Conservation (phyloP, 2,113 vertebrate species). For the Ia io region DNA sequence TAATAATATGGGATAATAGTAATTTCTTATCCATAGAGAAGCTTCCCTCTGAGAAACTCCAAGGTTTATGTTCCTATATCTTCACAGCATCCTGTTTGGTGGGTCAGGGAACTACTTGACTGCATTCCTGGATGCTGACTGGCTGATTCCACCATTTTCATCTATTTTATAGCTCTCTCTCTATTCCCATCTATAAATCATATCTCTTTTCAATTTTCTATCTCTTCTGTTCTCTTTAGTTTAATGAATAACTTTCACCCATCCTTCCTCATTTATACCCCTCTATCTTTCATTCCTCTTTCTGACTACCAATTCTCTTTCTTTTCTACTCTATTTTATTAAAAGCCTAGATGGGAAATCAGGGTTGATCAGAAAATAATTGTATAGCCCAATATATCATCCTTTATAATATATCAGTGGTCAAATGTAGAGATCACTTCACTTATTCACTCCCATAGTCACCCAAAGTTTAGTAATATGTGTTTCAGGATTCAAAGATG, state of each 20-base stretch:
- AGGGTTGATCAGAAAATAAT: not conserved
- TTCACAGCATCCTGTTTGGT: not conserved
- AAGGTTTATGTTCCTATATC: not conserved
- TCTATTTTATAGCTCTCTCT: not conserved
- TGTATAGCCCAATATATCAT: not conserved
- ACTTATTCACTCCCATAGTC: not conserved
- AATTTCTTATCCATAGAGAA: slow-evolving; percentile 43
- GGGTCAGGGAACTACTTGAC: slow-evolving; percentile 1
- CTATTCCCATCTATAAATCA: not conserved
- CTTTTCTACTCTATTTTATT: not conserved
- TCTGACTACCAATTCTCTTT: not conserved
- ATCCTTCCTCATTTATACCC: not conserved
- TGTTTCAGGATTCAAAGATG: not conserved
- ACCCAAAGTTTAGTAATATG: not conserved
- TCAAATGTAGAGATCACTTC: not conserved
- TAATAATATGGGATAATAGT: slow-evolving; percentile 51
- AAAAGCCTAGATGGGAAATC: not conserved
- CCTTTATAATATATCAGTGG: not conserved
- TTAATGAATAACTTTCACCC: not conserved
- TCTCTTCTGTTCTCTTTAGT: not conserved
- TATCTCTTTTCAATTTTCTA: not conserved
- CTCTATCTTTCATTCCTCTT: not conserved
- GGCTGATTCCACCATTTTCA: not conserved
- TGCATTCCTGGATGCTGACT: not conserved
- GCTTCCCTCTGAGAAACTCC: slow-evolving; percentile 54